phyloP scores from a whole-genome alignment of 2,888 invertebrate genomes.

The Noctua janthina region DNA sequence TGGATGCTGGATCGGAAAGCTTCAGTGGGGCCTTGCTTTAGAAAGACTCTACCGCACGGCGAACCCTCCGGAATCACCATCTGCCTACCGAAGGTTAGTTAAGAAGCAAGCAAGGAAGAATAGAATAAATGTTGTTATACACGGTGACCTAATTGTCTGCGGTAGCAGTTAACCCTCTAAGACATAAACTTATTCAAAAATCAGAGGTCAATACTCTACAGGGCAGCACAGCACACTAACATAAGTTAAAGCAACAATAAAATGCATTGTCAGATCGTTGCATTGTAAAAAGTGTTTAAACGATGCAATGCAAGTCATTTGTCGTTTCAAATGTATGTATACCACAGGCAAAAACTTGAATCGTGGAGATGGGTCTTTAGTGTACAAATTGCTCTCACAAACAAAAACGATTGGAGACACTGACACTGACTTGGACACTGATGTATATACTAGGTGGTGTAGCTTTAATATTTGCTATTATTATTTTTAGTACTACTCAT shows the following conservation, averaged over 20 bases:
- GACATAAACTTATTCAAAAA: neutral
- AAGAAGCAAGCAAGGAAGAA: neutral
- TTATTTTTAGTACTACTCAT: neutral
- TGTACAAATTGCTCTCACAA: neutral
- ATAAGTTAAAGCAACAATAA: neutral
- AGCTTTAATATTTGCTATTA: neutral
- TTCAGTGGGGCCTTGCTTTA: slow-evolving; percentile 80
- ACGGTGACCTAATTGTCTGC: neutral
- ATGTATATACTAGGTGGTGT: neutral
- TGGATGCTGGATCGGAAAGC: slow-evolving; percentile 76
- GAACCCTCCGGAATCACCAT: slow-evolving; percentile 81
- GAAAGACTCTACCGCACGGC: slow-evolving; percentile 70
- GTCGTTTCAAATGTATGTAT: neutral
- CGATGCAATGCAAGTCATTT: neutral
- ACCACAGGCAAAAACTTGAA: neutral
- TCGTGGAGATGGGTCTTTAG: neutral
- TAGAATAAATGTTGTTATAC: neutral
- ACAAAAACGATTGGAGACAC: neutral
- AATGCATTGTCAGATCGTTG: neutral
- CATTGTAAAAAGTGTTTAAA: neutral
- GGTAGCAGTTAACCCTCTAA: neutral
- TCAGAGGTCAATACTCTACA: neutral
- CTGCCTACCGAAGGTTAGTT: slow-evolving; percentile 77
- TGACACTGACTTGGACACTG: neutral
- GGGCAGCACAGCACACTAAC: neutral